phyloP scores from a whole-genome alignment of 2,797 vertebrate species.

The Pseudochromis fuscus region DNA sequence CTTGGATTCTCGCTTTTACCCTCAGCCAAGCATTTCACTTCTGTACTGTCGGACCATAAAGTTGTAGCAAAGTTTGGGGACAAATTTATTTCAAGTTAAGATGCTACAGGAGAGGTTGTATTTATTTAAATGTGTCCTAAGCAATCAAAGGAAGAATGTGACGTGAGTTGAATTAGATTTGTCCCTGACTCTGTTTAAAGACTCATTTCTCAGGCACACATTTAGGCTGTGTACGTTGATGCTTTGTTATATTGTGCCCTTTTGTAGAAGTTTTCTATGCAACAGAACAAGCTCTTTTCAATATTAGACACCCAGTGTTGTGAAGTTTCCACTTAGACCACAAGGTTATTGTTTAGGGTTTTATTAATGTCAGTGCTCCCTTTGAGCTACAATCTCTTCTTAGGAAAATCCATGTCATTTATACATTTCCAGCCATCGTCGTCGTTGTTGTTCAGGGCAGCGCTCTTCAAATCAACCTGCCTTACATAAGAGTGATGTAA shows the following conservation, averaged over 20 bases:
- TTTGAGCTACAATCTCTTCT: conserved; percentile 73
- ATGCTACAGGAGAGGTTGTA: conserved; percentile 52
- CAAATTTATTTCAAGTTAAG: conserved; percentile 59
- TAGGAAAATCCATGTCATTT: conserved; percentile 52
- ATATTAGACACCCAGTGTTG: conserved; percentile 60
- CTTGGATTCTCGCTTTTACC: conserved; percentile 17
- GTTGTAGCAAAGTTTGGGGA: conserved; percentile 56
- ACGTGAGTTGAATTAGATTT: conserved; percentile 52
- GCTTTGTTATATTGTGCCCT: conserved; percentile 75
- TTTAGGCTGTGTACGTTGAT: conserved; percentile 71
- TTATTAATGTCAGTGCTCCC: conserved; percentile 65
- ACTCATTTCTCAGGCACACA: conserved; percentile 81
- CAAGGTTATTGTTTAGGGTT: conserved; percentile 48
- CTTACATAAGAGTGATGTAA: conserved; percentile 45
- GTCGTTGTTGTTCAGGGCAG: conserved; percentile 38
- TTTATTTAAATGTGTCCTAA: conserved; percentile 66
- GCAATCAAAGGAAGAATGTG: conserved; percentile 42
- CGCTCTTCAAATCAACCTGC: conserved; percentile 57
- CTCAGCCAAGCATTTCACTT: conserved; percentile 48
- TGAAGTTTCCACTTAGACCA: conserved; percentile 57
- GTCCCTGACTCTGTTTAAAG: conserved; percentile 55
- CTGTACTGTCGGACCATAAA: conserved; percentile 54
- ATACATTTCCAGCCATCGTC: conserved; percentile 29
- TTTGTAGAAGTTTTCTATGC: conserved; percentile 87
- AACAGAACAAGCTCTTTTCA: conserved; percentile 75